Evolutionary conservation across 1,140 invertebrate species (phyloP), one percentile per base, ranked within the genome.

Genomic region (Drosophila chauvacae): DNA sequence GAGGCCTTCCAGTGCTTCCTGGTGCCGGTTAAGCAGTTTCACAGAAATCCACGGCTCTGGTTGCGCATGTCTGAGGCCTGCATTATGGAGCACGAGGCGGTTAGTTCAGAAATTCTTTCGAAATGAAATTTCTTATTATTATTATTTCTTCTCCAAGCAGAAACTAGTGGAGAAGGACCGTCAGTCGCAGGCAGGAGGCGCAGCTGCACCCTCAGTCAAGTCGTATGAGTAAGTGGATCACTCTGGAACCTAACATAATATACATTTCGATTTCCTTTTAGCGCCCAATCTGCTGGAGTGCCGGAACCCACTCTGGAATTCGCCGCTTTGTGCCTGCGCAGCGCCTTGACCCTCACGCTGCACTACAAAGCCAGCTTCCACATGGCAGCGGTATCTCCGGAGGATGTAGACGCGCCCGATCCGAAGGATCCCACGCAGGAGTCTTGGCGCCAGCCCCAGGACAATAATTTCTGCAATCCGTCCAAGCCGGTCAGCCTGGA

Each of bases 51-150:
- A 2, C 94, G 97, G 55, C 94, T 99, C 5, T 99, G 98, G 98
- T 92, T 98, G 35, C 94, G 98, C 76, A 94, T 99, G 80, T 97
- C 98, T 1, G 98, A 99, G 93, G 98, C 98, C 91, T 98, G 97
- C 92, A 96, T 97, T 61, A 94, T 95, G 92, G 94, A 94, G 45
- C 94, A 96, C 70, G 96, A 96, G 94, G 90, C 93, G 55, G 95
- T 96, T 93, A 93, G 73, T 10, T 18, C 0, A 11, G 4, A 18
- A 28, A n/a, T 47, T 11, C 0, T 0, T 11, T 37, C 4, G 11
- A 37, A 37, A 37, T 37, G 11, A 4, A 13, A 37, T 37, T 37
- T 13, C 13, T 13, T 13, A 23, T 3, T 13, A 14, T 13, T 13
- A 23, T 7, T 13, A 37, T 37, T 37, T 37, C 2, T 13, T 13